These are phyloP conservation scores for Lithophane socia DNA, from an alignment of 2,888 invertebrate genomes.

Conservation along the genomic window DNA sequence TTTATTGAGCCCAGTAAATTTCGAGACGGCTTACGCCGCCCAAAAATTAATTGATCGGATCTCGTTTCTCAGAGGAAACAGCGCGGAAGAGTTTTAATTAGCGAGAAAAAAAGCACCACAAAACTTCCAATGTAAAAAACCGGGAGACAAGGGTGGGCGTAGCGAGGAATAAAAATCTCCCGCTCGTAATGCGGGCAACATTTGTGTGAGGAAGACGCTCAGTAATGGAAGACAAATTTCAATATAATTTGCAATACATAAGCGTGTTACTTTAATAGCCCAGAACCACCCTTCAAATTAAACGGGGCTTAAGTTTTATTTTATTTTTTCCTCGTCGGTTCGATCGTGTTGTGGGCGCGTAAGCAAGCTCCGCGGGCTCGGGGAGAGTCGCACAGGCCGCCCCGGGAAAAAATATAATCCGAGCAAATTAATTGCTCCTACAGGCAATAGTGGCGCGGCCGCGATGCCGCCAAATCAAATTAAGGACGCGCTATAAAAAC, in stretches of 20 bases:
- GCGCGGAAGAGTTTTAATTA: constrained; percentile 91
- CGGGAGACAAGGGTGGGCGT: constrained; percentile 89
- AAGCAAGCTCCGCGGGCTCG: constrained; percentile 72
- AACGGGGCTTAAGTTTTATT: constrained; percentile 91
- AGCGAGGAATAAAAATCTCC: constrained; percentile 88
- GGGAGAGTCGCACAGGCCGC: constrained; percentile 78
- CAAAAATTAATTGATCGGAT: constrained; percentile 90
- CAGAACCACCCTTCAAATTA: constrained; percentile 91
- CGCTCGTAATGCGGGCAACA: constrained; percentile 90
- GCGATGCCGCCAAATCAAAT: constrained; percentile 91
- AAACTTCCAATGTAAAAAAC: constrained; percentile 89
- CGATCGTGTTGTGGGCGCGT: constrained; percentile 83
- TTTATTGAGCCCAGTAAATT: constrained; percentile 87
- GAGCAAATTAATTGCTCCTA: constrained; percentile 90
- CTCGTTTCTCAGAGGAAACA: constrained; percentile 89
- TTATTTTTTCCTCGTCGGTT: constrained; percentile 88
- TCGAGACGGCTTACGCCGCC: constrained; percentile 87
- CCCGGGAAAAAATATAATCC: constrained; percentile 90
- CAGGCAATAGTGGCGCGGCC: constrained; percentile 89
- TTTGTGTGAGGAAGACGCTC: constrained; percentile 90
- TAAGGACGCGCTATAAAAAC: constrained; percentile 91
- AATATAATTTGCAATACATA: constrained; percentile 91
- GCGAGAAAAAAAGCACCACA: constrained; percentile 89
- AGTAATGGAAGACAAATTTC: constrained; percentile 91
- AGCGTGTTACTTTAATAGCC: constrained; percentile 91